These are phyloP conservation scores for Chironomus riparius DNA, from an alignment of 2,888 invertebrate species.

Conservation along the genomic window DNA sequence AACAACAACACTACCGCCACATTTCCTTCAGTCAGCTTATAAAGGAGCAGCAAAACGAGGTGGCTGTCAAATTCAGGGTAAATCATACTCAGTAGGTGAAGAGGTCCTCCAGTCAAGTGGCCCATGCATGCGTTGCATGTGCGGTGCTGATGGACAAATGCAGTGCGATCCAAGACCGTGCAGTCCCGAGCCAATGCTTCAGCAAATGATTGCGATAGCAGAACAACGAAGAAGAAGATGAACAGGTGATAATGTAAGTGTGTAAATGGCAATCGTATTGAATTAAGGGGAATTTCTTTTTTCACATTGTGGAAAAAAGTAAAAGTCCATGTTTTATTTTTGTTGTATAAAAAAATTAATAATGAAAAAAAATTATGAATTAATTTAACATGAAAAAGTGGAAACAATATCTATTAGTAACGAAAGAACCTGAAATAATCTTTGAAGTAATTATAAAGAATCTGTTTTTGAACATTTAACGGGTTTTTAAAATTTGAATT, in stretches of 20 bases:
- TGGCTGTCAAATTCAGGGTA: conserved; percentile 80
- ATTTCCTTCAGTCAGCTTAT: conserved; percentile 70
- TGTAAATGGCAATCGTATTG: conserved; percentile 21
- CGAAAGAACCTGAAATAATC: neutral
- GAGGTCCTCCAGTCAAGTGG: conserved; percentile 77
- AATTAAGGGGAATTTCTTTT: conserved; percentile 3
- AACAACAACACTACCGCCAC: conserved; percentile 74
- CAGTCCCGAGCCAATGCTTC: conserved; percentile 80
- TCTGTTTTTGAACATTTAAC: too few relatives aligned
- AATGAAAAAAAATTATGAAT: neutral
- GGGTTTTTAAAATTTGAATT: neutral
- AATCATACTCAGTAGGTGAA: conserved; percentile 78
- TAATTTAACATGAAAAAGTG: neutral
- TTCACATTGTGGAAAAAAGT: neutral
- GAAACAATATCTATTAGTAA: neutral
- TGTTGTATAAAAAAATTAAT: neutral
- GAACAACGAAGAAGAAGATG: conserved; percentile 60
- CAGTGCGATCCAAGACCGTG: conserved; percentile 87
- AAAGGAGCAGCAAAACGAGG: conserved; percentile 62
- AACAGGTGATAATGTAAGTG: conserved; percentile 28
- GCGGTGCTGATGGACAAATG: conserved; percentile 89
- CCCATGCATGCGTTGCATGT: conserved; percentile 89
- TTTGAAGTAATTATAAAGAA: too few relatives aligned
- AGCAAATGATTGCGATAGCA: conserved; percentile 81
- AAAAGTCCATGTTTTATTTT: neutral